Evolutionary conservation across 2,113 vertebrate genomes (phyloP), one percentile per base, ranked within the genome.

Genomic region (Globicephala melas): DNA sequence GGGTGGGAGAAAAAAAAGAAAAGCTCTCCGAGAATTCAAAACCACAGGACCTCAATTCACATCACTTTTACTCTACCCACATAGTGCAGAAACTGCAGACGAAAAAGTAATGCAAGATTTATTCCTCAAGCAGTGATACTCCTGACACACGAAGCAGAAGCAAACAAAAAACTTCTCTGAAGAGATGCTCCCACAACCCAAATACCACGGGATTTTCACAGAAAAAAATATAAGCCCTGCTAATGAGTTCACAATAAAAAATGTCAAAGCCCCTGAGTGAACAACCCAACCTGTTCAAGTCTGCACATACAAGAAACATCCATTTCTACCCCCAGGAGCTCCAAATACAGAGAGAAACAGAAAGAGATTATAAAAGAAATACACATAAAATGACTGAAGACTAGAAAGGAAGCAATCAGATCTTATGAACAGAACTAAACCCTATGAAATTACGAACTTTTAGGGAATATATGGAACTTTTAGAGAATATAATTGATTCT

Each of bases 1-100:
- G 77, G 82, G 38, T 93, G 65, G 84, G 53, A 23, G 8, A 8
- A 13, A 79, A 74, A 87, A 53, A 94, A 97, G 68, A 95, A 95
- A 97, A 97, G 93, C 62, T 92, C 87, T 89, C 53, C 5, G 47
- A 95, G 85, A 93, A 97, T 93, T 94, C 83, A 89, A 91, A 97
- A 86, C 86, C 89, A 70, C 85, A 95, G 89, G 95, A 91, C 82
- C 50, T 94, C 47, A 91, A 68, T 94, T 96, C 33, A 86, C 73
- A 65, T 36, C 80, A 93, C 55, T 95, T 98, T 95, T 41, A 79
- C 81, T 97, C 89, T 90, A 84, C 87, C 80, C 91, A 97, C 77
- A 65, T 41, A 80, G 74, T 79, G 80, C 71, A 80, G 77, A 94
- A 94, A 93, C 47, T 91, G 67, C 62, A 97, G 91, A 95, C 67